phyloP scores from a whole-genome alignment of 2,888 invertebrate genomes.

The Helleia helle region DNA sequence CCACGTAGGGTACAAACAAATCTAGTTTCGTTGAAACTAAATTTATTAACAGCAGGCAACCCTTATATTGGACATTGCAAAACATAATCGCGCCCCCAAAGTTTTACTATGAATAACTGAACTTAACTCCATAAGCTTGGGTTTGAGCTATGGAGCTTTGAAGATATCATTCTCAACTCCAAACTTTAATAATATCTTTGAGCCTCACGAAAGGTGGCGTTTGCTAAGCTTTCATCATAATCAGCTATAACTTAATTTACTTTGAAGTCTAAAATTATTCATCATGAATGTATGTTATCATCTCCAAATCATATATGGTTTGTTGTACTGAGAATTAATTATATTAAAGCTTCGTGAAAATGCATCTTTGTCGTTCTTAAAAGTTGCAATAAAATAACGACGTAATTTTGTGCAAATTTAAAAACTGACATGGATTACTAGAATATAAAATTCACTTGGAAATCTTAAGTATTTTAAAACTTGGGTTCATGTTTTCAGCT shows the following conservation, averaged over 20 bases:
- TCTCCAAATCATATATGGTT: no score
- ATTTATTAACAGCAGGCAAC: conserved; percentile 21
- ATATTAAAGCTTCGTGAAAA: no score
- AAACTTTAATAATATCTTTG: conserved; percentile 7
- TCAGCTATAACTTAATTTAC: not conserved
- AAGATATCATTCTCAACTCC: conserved; percentile 4
- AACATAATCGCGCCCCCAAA: conserved; percentile 24
- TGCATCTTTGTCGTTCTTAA: no score
- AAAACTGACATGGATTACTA: no score
- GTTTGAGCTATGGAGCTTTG: conserved; percentile 2
- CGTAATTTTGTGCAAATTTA: no score
- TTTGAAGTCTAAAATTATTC: no score
- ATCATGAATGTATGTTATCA: no score
- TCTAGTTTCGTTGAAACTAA: conserved; percentile 13
- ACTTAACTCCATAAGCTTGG: conserved; percentile 10
- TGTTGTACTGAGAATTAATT: no score
- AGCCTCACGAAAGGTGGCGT: not conserved
- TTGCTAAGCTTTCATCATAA: not conserved
- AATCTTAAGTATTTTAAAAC: no score
- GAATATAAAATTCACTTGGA: no score
- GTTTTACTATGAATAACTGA: conserved; percentile 27
- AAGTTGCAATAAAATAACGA: no score
- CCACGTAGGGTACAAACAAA: not conserved
- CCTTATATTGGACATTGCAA: conserved; percentile 25
- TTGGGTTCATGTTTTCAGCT: no score